Evolutionary conservation across 2,888 invertebrate genomes (phyloP).

Genomic region (Drosophila melanosoma): DNA sequence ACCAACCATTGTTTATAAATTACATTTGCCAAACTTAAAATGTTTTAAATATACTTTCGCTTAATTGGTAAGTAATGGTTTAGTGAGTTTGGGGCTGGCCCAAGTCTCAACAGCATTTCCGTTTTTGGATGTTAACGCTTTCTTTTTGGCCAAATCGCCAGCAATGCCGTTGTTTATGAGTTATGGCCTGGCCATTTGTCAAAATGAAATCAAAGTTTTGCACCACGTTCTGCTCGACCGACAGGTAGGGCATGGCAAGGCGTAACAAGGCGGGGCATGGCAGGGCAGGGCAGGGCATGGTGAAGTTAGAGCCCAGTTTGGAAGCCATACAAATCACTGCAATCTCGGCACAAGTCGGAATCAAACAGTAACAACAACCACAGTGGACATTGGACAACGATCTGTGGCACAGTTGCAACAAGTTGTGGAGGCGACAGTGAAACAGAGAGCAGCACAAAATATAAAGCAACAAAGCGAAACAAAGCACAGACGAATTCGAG

Average conservation of each 20-base stretch:
- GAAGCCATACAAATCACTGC: conserved; percentile 60
- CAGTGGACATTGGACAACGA: conserved; percentile 36
- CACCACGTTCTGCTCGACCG: conserved; percentile 59
- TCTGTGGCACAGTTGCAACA: conserved; percentile 73
- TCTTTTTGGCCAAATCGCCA: conserved; percentile 58
- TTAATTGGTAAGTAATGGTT: conserved; percentile 41
- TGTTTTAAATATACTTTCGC: conserved; percentile 60
- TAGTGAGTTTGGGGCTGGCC: conserved; percentile 31
- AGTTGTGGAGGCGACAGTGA: conserved; percentile 66
- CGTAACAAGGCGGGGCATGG: conserved; percentile 2
- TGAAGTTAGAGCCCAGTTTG: conserved; percentile 25
- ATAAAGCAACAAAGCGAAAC: conserved; percentile 5
- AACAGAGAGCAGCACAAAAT: conserved; percentile 38
- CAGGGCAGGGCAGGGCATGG: conserved; percentile 2
- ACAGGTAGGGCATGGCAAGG: conserved; percentile 1
- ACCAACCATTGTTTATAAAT: neutral
- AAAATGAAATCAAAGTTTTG: conserved; percentile 61
- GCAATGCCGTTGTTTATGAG: conserved; percentile 53
- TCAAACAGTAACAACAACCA: neutral
- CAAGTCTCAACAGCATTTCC: conserved; percentile 54
- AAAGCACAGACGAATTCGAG: neutral
- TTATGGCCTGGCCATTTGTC: conserved; percentile 64
- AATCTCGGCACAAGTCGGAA: conserved; percentile 9
- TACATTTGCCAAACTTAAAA: neutral
- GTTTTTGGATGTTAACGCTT: conserved; percentile 64